phyloP scores from a whole-genome alignment of 2,113 vertebrate genomes.

The Callionymus lyra region DNA sequence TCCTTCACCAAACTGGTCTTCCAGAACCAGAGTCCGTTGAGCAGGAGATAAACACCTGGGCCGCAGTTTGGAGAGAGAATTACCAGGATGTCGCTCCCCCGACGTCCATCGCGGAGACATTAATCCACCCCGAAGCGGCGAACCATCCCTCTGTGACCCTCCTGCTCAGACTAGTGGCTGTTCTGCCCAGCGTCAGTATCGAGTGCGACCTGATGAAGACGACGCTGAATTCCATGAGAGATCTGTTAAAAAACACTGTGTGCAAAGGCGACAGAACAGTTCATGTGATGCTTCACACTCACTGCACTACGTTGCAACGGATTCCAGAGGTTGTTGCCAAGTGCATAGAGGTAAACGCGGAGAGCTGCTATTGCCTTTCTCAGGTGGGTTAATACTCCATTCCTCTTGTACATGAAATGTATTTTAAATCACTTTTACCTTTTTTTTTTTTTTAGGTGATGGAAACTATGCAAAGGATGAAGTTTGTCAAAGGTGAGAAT shows the following conservation, averaged over 20 bases:
- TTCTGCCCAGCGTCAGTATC: slow-evolving; percentile 85
- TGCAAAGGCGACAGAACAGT: slow-evolving; percentile 72
- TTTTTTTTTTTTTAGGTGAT: slow-evolving; percentile 50
- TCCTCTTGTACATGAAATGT: not conserved
- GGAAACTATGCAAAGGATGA: slow-evolving; percentile 41
- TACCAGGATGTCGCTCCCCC: slow-evolving; percentile 84
- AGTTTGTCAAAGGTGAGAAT: slow-evolving; percentile 56
- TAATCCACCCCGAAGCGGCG: slow-evolving; percentile 81
- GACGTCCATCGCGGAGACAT: slow-evolving; percentile 82
- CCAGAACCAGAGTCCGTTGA: slow-evolving; percentile 81
- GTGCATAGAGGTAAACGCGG: slow-evolving; percentile 77
- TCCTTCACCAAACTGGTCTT: slow-evolving; percentile 79
- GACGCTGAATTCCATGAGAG: slow-evolving; percentile 77
- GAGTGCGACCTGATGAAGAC: slow-evolving; percentile 82
- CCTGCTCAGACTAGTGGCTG: slow-evolving; percentile 79
- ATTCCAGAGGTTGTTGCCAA: slow-evolving; percentile 84
- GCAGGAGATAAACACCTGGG: slow-evolving; percentile 85
- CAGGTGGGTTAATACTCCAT: slow-evolving; percentile 39
- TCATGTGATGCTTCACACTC: slow-evolving; percentile 80
- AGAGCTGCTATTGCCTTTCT: slow-evolving; percentile 55
- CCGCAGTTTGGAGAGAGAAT: slow-evolving; percentile 85
- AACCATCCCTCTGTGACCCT: slow-evolving; percentile 80
- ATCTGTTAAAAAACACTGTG: slow-evolving; percentile 74
- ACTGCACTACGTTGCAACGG: slow-evolving; percentile 74
- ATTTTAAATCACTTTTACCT: not conserved